Base-by-base conservation (phyloP, 30 jellyfish, hydroid and myxozoan genomes). In the Aurelia sp. region DNA sequence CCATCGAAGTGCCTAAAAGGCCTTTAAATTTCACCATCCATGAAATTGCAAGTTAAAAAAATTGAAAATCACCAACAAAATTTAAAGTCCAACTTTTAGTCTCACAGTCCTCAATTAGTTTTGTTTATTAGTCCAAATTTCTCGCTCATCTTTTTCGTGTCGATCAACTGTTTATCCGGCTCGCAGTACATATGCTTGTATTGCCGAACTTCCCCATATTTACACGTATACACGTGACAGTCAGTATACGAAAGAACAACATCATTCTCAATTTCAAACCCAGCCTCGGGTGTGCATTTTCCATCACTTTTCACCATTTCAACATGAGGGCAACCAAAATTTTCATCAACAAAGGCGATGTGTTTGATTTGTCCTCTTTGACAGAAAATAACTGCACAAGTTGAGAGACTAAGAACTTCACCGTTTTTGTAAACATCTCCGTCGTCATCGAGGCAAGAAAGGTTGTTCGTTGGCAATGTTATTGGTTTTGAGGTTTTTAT, bases 281-380 rank as follows among this genome's bases (percentile, higher is more conserved):
- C 85, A 51, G 85, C 85, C 85, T 73, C 85, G 71, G 51, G 51
- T 51, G 60, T 63, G 60, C 85, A 73, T 73, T 73, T 73, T 21
- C 85, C 85, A 50, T 73, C 85, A 30, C 53, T 73, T 52, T 67
- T 73, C 85, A 73, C 71, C 85, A 73, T 73, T 52, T 73, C 85
- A 21, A 73, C 85, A 52, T 52, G 85, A 21, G 85, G 85, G 71
- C 85, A 73, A 19, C 85, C 85, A 52, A 73, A 73, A 9, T 52
- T 60, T 52, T 73, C 85, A 21, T 73, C 85, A 17, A 73, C 85
- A 50, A 73, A 52, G 21, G 85, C 70, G n/a, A 73, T 51, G 10
- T 67, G 69, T 24, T 48, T 73, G 70, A 73, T 48, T 13, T 13
- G 41, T 13, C 85, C 85, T 4, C 51, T 44, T n/a, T 66, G 73